phyloP scores from a whole-genome alignment of 1,140 invertebrate species.

The Lutraria rhynchaena region DNA sequence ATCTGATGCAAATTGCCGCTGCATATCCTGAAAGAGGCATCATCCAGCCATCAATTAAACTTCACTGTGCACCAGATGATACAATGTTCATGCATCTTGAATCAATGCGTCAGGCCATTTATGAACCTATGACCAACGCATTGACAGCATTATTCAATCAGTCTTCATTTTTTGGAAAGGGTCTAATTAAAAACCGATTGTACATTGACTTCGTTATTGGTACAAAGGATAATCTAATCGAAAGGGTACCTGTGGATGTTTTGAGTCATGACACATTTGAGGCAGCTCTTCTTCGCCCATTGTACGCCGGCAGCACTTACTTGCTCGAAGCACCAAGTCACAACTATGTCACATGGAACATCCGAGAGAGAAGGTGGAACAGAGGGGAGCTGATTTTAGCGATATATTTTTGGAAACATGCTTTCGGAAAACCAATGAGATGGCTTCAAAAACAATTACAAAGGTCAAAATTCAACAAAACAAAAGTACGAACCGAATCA shows the following conservation, averaged over 20 bases:
- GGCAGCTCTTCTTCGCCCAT: conserved; percentile 72
- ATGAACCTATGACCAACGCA: conserved; percentile 76
- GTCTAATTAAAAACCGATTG: conserved; percentile 73
- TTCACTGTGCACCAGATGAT: conserved; percentile 61
- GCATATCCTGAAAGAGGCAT: conserved; percentile 59
- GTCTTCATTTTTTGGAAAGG: conserved; percentile 78
- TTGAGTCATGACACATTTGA: conserved; percentile 80
- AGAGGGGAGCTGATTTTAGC: conserved; percentile 75
- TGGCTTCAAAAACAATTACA: conserved; percentile 71
- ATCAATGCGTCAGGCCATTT: conserved; percentile 72
- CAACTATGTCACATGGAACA: conserved; percentile 78
- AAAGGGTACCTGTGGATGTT: conserved; percentile 77
- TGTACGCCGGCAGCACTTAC: conserved; percentile 72
- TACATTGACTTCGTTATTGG: conserved; percentile 77
- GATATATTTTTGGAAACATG: conserved; percentile 76
- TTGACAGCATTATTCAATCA: conserved; percentile 71
- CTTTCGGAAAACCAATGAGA: conserved; percentile 72
- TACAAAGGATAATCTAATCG: conserved; percentile 68
- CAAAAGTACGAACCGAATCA: conserved; percentile 70
- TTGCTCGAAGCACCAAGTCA: conserved; percentile 74
- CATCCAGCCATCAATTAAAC: conserved; percentile 60
- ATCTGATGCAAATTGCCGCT: conserved; percentile 56
- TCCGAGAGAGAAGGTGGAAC: conserved; percentile 76
- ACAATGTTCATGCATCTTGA: conserved; percentile 78
- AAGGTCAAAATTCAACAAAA: conserved; percentile 65